Evolutionary conservation across 2,888 invertebrate species (phyloP).

Genomic region (Apamea epomidion): DNA sequence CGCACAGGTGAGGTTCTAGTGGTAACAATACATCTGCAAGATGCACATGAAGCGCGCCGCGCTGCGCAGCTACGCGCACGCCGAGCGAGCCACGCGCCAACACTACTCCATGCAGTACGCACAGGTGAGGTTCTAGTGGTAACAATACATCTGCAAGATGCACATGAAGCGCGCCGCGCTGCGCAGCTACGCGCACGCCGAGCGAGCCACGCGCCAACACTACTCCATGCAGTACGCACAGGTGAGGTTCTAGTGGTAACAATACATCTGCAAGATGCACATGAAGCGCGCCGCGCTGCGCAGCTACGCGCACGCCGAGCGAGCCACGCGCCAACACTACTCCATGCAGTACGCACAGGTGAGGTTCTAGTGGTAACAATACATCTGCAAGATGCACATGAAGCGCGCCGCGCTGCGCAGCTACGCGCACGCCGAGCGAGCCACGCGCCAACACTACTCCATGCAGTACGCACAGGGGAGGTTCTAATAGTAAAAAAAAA

Average conservation of each 20-base stretch:
- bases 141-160: conserved; percentile 84
- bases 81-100: conserved; percentile 73
- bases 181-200: conserved; percentile 79
- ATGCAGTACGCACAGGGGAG: too few relatives aligned
- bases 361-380: too few relatives aligned
- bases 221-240: too few relatives aligned
- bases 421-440: conserved; percentile 78
- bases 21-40: conserved; percentile 87
- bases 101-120: conserved; percentile 78
- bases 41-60: conserved; percentile 88
- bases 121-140: conserved; percentile 49
- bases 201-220: conserved; percentile 71
- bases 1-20: too few relatives aligned
- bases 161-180: conserved; percentile 87
- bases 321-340: conserved; percentile 76
- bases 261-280: conserved; percentile 88
- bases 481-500: too few relatives aligned
- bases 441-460: conserved; percentile 64
- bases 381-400: conserved; percentile 89
- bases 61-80: conserved; percentile 79
- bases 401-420: conserved; percentile 84
- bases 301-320: conserved; percentile 78
- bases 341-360: conserved; percentile 74
- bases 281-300: conserved; percentile 86
- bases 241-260: too few relatives aligned